Conservation (phyloP, 2,797 vertebrate genomes). For the Tenualosa thibaudeaui region DNA sequence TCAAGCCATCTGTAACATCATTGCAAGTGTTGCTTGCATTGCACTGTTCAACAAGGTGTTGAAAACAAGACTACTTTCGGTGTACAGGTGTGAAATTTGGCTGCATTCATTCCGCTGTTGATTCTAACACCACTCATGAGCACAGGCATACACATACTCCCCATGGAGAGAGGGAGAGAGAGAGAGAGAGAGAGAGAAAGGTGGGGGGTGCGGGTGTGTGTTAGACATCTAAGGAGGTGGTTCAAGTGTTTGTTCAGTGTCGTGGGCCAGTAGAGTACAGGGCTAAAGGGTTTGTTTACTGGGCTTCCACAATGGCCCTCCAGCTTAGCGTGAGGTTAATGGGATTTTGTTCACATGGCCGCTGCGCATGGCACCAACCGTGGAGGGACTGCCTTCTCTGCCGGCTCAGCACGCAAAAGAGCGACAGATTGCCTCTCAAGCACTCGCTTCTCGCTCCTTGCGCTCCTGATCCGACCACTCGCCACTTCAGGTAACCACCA, state of each 20-base stretch:
- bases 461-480: conserved; percentile 56
- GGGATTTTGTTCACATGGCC: conserved; percentile 72
- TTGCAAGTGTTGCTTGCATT: neutral
- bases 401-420: conserved; percentile 61
- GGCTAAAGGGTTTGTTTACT: conserved; percentile 58
- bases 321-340: conserved; percentile 63
- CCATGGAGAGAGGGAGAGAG: neutral
- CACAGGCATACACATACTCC: neutral
- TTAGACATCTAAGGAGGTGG: neutral
- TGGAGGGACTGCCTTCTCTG: conserved; percentile 56
- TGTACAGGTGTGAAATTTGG: neutral
- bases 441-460: neutral
- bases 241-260: neutral
- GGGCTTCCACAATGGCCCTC: conserved; percentile 61
- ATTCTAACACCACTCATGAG: neutral
- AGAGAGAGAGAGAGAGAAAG: too few species aligned
- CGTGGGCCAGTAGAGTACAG: conserved; percentile 38
- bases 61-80: neutral
- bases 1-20: neutral
- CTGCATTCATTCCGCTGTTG: neutral
- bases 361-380: conserved; percentile 45
- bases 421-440: conserved; percentile 53
- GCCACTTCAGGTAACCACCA: conserved; percentile 61
- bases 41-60: neutral
- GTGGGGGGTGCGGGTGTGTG: neutral